Evolutionary conservation across 2,888 invertebrate genomes (phyloP).

Genomic region (Belgica antarctica): DNA sequence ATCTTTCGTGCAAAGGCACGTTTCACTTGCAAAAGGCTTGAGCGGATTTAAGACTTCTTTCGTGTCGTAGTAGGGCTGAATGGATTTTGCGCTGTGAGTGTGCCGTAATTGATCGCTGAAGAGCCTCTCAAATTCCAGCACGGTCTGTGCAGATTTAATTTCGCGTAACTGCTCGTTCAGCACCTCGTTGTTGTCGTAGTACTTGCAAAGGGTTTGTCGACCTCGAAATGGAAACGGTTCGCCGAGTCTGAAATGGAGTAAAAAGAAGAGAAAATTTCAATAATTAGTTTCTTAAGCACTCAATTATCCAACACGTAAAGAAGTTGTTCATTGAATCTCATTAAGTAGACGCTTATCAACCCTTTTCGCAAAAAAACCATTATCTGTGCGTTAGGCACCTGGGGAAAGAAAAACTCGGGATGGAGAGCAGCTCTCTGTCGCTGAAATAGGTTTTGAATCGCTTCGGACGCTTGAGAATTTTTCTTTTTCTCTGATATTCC

Average conservation of each 20-base stretch:
- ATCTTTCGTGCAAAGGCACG: conserved; percentile 39
- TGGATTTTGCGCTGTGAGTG: conserved; percentile 26
- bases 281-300: not conserved
- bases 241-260: conserved; percentile 45
- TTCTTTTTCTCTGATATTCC: conserved; percentile 15
- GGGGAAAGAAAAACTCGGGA: conserved; percentile 35
- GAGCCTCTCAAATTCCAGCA: conserved; percentile 47
- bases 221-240: conserved; percentile 46
- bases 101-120: conserved; percentile 14
- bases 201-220: conserved; percentile 45
- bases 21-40: conserved; percentile 35
- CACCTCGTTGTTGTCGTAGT: conserved; percentile 46
- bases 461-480: conserved; percentile 37
- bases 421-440: conserved; percentile 8
- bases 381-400: conserved; percentile 1
- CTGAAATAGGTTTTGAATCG: conserved; percentile 39
- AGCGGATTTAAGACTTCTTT: conserved; percentile 21
- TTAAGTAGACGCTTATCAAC: not conserved
- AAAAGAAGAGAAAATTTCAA: conserved; percentile 17
- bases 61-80: conserved; percentile 33
- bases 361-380: not conserved
- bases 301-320: not conserved
- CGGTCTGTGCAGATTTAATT: conserved; percentile 49
- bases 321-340: conserved; percentile 1
- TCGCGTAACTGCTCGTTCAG: conserved; percentile 50